Conservation (phyloP, 2,888 invertebrate species). For the Drosophila cyrtoloma region DNA sequence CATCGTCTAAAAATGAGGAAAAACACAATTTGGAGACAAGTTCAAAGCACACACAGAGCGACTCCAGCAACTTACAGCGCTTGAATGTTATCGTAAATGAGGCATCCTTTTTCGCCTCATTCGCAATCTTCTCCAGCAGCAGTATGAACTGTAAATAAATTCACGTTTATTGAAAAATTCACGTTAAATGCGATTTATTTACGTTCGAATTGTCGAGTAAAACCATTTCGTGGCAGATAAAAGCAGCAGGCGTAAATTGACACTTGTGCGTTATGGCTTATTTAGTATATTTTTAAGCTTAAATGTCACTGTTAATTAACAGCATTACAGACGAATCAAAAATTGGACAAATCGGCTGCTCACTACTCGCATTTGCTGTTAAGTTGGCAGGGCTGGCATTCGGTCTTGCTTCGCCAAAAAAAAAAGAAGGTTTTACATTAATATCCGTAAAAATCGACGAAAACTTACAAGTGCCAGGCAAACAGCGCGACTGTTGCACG, state of each 20-base stretch:
- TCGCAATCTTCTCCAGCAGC: conserved; percentile 88
- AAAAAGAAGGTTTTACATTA: conserved; percentile 47
- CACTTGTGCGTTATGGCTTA: conserved; percentile 15
- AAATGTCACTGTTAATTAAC: conserved; percentile 32
- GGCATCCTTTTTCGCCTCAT: conserved; percentile 91
- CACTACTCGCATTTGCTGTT: conserved; percentile 34
- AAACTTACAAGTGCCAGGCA: conserved; percentile 71
- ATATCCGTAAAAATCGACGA: conserved; percentile 67
- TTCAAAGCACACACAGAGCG: conserved; percentile 3
- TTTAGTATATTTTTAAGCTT: conserved; percentile 27
- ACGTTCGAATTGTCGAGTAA: conserved; percentile 85
- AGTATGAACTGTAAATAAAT: conserved; percentile 80
- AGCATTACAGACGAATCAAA: conserved; percentile 45
- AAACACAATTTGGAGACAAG: conserved; percentile 10
- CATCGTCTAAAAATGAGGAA: conserved; percentile 89
- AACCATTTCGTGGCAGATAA: conserved; percentile 83
- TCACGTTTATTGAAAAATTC: conserved; percentile 14
- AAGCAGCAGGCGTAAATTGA: conserved; percentile 27
- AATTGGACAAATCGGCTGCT: conserved; percentile 34
- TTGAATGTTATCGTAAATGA: conserved; percentile 96
- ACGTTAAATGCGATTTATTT: conserved; percentile 55
- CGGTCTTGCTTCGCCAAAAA: conserved; percentile 63
- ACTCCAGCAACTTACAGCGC: conserved; percentile 90
- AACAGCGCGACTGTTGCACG: conserved; percentile 49
- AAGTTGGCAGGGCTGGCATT: conserved; percentile 59